These are phyloP conservation scores for Babylonia areolata DNA, from an alignment of 1,140 invertebrate genomes.

Conservation along the genomic window DNA sequence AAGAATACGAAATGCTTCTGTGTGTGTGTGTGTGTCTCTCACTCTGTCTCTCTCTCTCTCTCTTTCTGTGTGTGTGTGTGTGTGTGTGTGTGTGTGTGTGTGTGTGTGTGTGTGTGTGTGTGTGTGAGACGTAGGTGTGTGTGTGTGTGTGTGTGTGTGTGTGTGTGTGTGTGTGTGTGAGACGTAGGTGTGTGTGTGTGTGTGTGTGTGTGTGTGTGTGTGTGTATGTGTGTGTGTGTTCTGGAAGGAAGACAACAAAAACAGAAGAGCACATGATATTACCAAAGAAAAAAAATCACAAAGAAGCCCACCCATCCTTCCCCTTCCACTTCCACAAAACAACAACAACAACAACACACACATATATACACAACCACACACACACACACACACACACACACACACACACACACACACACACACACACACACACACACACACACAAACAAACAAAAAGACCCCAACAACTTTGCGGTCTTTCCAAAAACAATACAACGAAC, in stretches of 20 bases:
- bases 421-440: conserved; percentile 1
- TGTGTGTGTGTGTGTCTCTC: background rate
- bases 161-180: background rate
- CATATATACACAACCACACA: background rate
- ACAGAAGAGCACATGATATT: too few relatives aligned
- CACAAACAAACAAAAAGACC: background rate
- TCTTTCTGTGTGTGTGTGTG: background rate
- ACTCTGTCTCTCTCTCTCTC: background rate
- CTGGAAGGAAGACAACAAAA: too few relatives aligned
- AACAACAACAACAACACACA: background rate
- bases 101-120: background rate
- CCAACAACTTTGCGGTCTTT: too few relatives aligned
- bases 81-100: background rate
- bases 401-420: conserved; percentile 1
- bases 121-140: background rate
- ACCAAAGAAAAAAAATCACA: too few relatives aligned
- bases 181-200: background rate
- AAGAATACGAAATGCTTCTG: too few relatives aligned
- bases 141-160: conserved; percentile 11
- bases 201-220: background rate
- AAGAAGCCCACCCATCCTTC: too few relatives aligned
- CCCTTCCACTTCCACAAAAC: background rate
- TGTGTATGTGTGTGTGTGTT: background rate
- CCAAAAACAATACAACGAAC: too few relatives aligned
- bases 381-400: background rate